These are phyloP conservation scores for Beroe ovata DNA, from an alignment of 37 sponge, comb jelly and placozoan genomes.

Conservation along the genomic window DNA sequence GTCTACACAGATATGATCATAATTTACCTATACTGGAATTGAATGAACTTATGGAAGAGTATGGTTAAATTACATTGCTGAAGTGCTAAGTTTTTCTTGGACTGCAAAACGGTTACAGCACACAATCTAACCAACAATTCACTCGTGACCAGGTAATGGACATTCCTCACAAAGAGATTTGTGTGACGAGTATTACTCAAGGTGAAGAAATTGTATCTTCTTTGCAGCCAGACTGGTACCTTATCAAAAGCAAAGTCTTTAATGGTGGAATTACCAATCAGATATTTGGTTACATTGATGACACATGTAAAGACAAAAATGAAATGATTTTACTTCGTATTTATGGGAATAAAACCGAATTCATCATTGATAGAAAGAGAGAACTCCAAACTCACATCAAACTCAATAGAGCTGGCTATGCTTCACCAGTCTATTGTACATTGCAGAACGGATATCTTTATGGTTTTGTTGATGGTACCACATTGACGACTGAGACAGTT, in stretches of 20 bases:
- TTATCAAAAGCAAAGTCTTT: conserved; percentile 43
- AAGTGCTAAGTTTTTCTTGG: too few species aligned
- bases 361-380: conserved; percentile 64
- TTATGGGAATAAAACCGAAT: conserved; percentile 63
- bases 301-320: neutral
- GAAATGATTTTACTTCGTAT: conserved; percentile 57
- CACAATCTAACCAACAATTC: too few species aligned
- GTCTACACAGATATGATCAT: too few species aligned
- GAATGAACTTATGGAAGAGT: too few species aligned
- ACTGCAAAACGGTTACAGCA: too few species aligned
- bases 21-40: too few species aligned
- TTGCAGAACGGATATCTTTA: conserved; percentile 66
- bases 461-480: conserved; percentile 66
- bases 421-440: conserved; percentile 39
- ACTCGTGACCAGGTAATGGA: conserved; percentile 19
- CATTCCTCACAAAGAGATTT: conserved; percentile 13
- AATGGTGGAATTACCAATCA: conserved; percentile 68
- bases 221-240: conserved; percentile 14
- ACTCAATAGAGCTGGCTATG: conserved; percentile 27
- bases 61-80: too few species aligned
- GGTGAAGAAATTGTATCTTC: conserved; percentile 6
- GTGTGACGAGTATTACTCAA: neutral
- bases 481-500: conserved; percentile 67
- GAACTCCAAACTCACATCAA: conserved; percentile 56
- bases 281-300: conserved; percentile 67